Base-by-base conservation (phyloP, 1,140 invertebrate genomes). In the Spodoptera litura region DNA sequence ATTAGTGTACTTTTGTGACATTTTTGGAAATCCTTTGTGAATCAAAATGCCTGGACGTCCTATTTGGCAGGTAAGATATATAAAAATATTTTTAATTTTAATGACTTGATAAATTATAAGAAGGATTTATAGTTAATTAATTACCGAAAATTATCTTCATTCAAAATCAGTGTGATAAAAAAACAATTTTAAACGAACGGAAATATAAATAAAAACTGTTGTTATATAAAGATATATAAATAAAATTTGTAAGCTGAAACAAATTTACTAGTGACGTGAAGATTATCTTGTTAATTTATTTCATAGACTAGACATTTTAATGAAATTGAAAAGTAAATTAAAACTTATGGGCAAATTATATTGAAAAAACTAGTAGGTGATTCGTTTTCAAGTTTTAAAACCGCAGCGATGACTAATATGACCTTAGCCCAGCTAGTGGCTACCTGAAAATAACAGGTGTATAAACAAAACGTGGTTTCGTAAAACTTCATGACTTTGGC, bases 21-120 rank as follows among this genome's bases (percentile, higher is more conserved):
- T 81, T 84, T 86, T 84, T 87, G 86, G 85, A 44, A 79, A 86
- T 85, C 62, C 80, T 62, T 71, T 72, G 78, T 78, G 80, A 58
- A 66, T 75, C 80, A 93, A 88, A 87, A 95, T 95, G 94, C 94
- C 94, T 91, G 94, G 94, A 89, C 93, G 94, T 91, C 94, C 94
- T 79, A 90, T 95, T 89, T 95, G 94, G 94, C 94, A 95, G 93
- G 94, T 95, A 90, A 87, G 86, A 84, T 56, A 73, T 78, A 78
- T 75, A 66, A 58, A 66, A 55, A 15, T 25, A 73, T 70, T 78
- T 78, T 78, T 52, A 25, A 44, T 55, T 1, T 0, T 2, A 44
- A 2, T 44, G 38, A 44, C 38, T 5, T 20, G 20, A 20, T 20
- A 44, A 44, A 44, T 44, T 44, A 4, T 44, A 44, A 4, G 5